Base-by-base conservation (phyloP, 1,140 invertebrate genomes). In the Melanaphis sacchari region DNA sequence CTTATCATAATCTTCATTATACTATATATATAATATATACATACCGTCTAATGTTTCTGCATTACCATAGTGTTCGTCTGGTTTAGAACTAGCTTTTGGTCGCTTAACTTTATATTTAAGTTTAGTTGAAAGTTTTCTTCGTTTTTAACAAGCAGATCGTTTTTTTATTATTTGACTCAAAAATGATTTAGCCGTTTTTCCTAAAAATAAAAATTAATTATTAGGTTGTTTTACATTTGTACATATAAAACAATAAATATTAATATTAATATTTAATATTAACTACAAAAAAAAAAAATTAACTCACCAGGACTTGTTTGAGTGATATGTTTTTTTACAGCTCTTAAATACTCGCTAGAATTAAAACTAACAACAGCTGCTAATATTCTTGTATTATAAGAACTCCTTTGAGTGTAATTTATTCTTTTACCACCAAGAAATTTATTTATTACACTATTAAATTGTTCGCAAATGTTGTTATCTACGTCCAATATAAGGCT, bases 271-370 rank as follows among this genome's bases (percentile, higher is more conserved):
- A 26, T 26, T n/a, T n/a, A 24, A 24, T 66, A 26, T 26, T 66
- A 31, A 66, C 26, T 66, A 26, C 4, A 26, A 66, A 76, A n/a
- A 11, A 76, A 76, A 36, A n/a, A 76, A 0, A 11, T n/a, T 76
- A 76, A 7, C 26, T n/a, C 3, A 76, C 66, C 66, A n/a, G 66
- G 66, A 36, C 66, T 76, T 76, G 26, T 76, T n/a, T 76, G 66
- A n/a, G 66, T 76, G 26, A 76, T 36, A 76, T n/a, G n/a, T 76
- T 76, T 76, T 76, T 76, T 76, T n/a, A 76, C 66, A n/a, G 66
- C n/a, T 76, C 66, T 76, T 76, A 76, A 76, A 76, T 76, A 76
- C n/a, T 76, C 66, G 26, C 66, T 36, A 76, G 66, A 76, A 36
- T 76, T 76, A 36, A 76, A 76, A 76, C 66, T 76, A n/a, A 76